Evolutionary conservation across 1,140 invertebrate species (phyloP), one percentile per base, ranked within the genome.

Genomic region (Drosophila setifemur): DNA sequence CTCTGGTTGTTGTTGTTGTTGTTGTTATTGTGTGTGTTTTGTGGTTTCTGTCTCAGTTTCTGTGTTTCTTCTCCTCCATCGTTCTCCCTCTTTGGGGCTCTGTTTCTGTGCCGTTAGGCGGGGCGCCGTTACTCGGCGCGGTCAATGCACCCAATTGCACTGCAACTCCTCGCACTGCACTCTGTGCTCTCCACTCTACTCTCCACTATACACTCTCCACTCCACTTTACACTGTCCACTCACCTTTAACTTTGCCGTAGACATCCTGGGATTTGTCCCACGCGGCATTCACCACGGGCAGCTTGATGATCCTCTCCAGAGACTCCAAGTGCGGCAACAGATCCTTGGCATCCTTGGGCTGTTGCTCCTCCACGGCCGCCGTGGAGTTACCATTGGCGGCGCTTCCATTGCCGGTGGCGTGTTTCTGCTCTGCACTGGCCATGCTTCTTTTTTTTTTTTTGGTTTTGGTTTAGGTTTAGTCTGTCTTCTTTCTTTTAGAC

Each of bases 201-300:
- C n/a, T n/a, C n/a, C n/a, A n/a, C n/a, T n/a, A n/a, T n/a, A n/a
- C n/a, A n/a, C n/a, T n/a, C n/a, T n/a, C n/a, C n/a, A n/a, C n/a
- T n/a, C n/a, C n/a, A n/a, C 35, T 31, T 29, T 37, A n/a, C 4
- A 14, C 5, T 43, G 44, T 55, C 7, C 16, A 68, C 88, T 69
- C 66, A 89, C 91, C 91, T 90, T 93, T 93, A 18, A 94, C 91
- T 47, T 91, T 91, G 26, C 90, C 91, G 69, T 94, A 94, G 14
- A 93, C 92, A 45, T 89, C 91, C 12, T 91, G 88, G 2, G 92
- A 93, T 58, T 92, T 92, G 57, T 90, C 91, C 66, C 91, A 88
- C 7, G 93, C 93, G 18, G 91, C 90, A 58, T 92, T 92, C 8
- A 94, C 72, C 7, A 93, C 82, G 0, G 93, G 93, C 19, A 94